A percentile compares a stretch with the other conserved stretches of the same genome.
phyloP scores from a whole-genome alignment of 2,797 vertebrate genomes.

The Lutjanus campechanus region DNA sequence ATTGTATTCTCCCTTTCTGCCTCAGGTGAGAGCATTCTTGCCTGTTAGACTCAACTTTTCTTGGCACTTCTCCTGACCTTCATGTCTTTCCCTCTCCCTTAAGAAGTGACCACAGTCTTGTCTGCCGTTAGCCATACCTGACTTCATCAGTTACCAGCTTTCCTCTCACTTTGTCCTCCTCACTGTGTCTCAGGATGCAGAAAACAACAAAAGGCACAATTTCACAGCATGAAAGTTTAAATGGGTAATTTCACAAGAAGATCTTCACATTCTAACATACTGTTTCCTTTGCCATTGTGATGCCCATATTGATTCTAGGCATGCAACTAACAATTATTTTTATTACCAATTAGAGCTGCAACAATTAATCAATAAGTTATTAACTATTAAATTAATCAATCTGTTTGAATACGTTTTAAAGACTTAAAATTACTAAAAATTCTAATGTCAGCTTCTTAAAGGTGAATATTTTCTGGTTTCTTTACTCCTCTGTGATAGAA shows the following conservation, averaged over 20 bases:
- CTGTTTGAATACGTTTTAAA: too few relatives aligned
- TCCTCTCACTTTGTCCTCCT: not conserved
- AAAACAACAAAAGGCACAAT: not conserved
- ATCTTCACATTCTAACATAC: not conserved
- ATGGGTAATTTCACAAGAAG: fast-evolving
- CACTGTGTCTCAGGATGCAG: not conserved
- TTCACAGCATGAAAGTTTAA: not conserved
- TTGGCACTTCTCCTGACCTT: slow-evolving; percentile 34
- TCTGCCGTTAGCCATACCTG: slow-evolving; percentile 28
- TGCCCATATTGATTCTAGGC: not conserved
- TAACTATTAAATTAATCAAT: too few relatives aligned
- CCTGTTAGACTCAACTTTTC: slow-evolving; percentile 34
- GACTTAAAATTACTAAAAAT: too few relatives aligned
- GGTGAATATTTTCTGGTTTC: too few relatives aligned
- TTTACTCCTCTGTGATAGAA: too few relatives aligned
- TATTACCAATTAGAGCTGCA: too few relatives aligned
- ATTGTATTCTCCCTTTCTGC: slow-evolving; percentile 12
- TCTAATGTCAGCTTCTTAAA: too few relatives aligned
- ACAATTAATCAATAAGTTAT: too few relatives aligned
- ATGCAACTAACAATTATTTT: too few relatives aligned
- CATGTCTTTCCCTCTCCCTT: slow-evolving; percentile 14
- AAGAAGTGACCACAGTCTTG: slow-evolving; percentile 24
- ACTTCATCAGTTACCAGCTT: slow-evolving; percentile 22
- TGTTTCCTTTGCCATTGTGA: not conserved
- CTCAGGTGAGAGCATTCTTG: slow-evolving; percentile 17